A percentile compares a stretch with the other conserved stretches of the same genome.
These are phyloP conservation scores for Gallinago undulata DNA, from an alignment of 2,113 vertebrate genomes.

Conservation along the genomic window DNA sequence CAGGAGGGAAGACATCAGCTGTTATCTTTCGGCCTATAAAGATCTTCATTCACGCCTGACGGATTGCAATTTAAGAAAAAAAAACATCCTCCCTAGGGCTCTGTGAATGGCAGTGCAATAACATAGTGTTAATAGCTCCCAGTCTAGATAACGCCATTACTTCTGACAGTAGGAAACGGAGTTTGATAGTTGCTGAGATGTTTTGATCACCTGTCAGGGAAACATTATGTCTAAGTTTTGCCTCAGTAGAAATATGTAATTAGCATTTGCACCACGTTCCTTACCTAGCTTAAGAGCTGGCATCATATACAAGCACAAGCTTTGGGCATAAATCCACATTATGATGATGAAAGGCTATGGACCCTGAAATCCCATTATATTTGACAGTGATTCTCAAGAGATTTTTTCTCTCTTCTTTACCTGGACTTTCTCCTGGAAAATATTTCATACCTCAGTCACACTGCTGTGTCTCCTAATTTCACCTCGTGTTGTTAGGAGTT, in stretches of 20 bases:
- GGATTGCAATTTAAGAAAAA: conserved; percentile 25
- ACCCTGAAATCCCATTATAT: not conserved
- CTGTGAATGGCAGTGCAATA: conserved; percentile 48
- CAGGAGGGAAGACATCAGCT: conserved; percentile 55
- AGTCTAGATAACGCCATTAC: conserved; percentile 30
- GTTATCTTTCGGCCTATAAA: conserved; percentile 54
- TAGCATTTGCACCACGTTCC: not conserved
- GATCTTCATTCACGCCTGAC: conserved; percentile 57
- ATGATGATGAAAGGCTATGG: not conserved
- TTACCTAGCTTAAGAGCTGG: not conserved
- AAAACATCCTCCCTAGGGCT: conserved; percentile 13
- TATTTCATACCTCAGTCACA: not conserved
- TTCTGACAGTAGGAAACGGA: conserved; percentile 37
- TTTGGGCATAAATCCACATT: not conserved
- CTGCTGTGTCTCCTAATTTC: not conserved
- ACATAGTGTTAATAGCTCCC: conserved; percentile 43
- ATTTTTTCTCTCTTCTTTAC: not conserved
- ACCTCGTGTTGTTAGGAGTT: not conserved
- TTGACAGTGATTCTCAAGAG: not conserved
- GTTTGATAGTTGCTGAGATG: conserved; percentile 21
- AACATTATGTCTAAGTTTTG: conserved; percentile 6
- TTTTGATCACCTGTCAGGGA: conserved; percentile 62
- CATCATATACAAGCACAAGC: not conserved
- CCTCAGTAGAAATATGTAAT: conserved; percentile 6
- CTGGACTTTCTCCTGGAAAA: not conserved